Percentiles rank a stretch among this genome's conserved stretches.
phyloP scores from a whole-genome alignment of 2,797 vertebrate species.

The Discoglossus pictus region DNA sequence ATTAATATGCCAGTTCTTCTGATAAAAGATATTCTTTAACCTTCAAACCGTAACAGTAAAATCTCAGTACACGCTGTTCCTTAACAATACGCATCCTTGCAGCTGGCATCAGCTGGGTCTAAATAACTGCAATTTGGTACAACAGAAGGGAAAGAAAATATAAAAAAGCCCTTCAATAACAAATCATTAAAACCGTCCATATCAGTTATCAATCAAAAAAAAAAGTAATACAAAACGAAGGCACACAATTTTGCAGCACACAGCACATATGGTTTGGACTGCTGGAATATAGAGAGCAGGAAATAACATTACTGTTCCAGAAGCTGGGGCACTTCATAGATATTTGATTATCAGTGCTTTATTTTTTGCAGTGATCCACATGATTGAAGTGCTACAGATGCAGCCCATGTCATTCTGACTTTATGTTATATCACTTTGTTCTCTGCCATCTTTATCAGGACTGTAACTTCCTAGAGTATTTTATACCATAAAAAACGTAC shows the following conservation, averaged over 20 bases:
- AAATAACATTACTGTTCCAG: slow-evolving; percentile 1
- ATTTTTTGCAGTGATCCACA: not conserved
- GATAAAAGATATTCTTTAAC: slow-evolving; percentile 55
- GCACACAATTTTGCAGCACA: slow-evolving; percentile 31
- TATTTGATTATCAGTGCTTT: slow-evolving; percentile 1
- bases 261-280: slow-evolving; percentile 42
- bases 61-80: slow-evolving; percentile 19
- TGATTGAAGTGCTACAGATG: not conserved
- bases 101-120: slow-evolving; percentile 68
- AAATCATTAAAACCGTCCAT: slow-evolving; percentile 64
- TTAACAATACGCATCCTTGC: slow-evolving; percentile 55
- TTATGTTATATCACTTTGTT: not conserved
- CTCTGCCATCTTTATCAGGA: no score
- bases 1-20: no score
- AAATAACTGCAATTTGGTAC: slow-evolving; percentile 68
- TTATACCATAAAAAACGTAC: no score
- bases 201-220: slow-evolving; percentile 62
- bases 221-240: slow-evolving; percentile 56
- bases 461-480: no score
- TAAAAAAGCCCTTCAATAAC: slow-evolving; percentile 63
- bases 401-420: not conserved
- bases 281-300: slow-evolving; percentile 41
- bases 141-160: slow-evolving; percentile 58
- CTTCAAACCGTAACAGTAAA: slow-evolving; percentile 9
- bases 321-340: not conserved